These are phyloP conservation scores for Actinemys pallida DNA, from an alignment of 2,113 vertebrate genomes.

Conservation along the genomic window DNA sequence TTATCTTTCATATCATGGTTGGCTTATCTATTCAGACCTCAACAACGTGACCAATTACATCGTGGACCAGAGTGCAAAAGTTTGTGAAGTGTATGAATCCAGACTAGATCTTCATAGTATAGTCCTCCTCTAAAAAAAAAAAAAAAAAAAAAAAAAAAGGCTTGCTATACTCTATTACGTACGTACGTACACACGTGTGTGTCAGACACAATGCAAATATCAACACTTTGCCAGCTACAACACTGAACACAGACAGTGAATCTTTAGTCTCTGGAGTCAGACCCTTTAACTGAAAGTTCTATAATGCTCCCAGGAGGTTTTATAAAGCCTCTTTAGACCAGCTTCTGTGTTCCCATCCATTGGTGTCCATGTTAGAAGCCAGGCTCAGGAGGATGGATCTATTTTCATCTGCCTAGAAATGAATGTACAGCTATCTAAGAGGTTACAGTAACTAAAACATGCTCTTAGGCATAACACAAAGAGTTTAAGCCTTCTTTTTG, in stretches of 20 bases:
- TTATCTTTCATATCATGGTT: accelerated
- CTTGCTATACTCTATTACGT: neutral
- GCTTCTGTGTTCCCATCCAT: neutral
- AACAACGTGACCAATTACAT: accelerated
- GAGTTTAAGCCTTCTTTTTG: neutral
- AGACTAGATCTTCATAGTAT: neutral
- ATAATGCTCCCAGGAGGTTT: neutral
- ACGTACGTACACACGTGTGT: neutral
- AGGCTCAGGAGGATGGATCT: neutral
- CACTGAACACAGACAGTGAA: neutral
- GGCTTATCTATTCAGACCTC: neutral
- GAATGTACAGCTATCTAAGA: neutral
- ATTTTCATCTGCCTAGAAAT: neutral
- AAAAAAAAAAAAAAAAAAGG: neutral
- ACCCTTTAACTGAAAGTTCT: neutral
- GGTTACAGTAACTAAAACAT: neutral
- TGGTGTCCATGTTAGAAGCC: accelerated
- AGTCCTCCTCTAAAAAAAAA: neutral
- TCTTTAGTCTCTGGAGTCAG: neutral
- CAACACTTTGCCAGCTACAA: neutral
- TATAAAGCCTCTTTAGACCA: neutral
- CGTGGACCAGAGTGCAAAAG: accelerated
- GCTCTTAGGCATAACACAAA: neutral
- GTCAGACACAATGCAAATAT: conserved; percentile 24
- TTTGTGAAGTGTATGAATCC: neutral